These are phyloP conservation scores for Betta splendens DNA, from an alignment of 2,797 vertebrate species.

Conservation along the genomic window DNA sequence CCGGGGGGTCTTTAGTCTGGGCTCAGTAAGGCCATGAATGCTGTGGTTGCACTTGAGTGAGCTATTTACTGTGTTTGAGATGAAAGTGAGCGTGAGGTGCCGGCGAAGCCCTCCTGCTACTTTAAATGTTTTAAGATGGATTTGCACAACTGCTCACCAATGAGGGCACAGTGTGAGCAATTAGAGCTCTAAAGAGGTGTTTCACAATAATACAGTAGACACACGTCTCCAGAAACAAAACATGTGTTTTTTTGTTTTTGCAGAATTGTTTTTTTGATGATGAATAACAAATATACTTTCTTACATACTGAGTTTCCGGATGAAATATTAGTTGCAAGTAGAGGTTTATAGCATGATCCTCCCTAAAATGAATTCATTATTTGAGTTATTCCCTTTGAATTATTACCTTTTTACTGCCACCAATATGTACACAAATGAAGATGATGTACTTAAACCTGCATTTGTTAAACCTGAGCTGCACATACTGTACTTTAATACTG, in stretches of 20 bases:
- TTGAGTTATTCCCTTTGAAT: background rate
- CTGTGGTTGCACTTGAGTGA: slow-evolving; percentile 20
- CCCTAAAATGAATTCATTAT: background rate
- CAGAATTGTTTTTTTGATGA: no score
- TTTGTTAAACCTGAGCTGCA: no score
- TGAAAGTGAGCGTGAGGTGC: slow-evolving; percentile 40
- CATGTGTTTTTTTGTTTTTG: slow-evolving; percentile 12
- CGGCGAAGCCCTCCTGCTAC: slow-evolving; percentile 49
- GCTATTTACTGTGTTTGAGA: slow-evolving; percentile 40
- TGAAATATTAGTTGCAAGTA: no score
- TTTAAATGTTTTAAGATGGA: slow-evolving; percentile 64
- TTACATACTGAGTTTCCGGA: no score
- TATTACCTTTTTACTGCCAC: no score
- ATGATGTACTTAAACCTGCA: no score
- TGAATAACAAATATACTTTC: background rate
- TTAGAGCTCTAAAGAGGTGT: slow-evolving; percentile 36
- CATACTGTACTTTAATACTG: no score
- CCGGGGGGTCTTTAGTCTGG: slow-evolving; percentile 14
- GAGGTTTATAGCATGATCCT: no score
- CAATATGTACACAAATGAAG: no score
- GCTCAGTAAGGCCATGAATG: slow-evolving; percentile 15
- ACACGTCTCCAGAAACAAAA: slow-evolving; percentile 7
- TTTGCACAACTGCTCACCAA: slow-evolving; percentile 43
- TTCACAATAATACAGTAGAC: slow-evolving; percentile 16
- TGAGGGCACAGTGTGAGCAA: slow-evolving; percentile 41